Conservation (phyloP, 2,888 invertebrate genomes). For the Microdon myrmicae region DNA sequence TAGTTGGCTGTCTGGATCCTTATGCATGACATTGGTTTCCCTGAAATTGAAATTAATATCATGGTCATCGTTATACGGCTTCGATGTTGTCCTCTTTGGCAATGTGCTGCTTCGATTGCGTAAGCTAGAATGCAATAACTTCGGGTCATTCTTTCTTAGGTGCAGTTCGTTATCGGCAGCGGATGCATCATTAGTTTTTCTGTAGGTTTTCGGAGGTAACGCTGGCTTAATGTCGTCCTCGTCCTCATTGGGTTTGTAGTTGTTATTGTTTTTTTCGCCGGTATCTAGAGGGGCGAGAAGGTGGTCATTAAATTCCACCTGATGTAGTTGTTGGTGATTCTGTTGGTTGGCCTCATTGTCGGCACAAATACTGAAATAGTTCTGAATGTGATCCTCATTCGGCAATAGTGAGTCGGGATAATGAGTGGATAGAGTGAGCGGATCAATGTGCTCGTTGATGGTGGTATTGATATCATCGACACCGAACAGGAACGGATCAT, state of each 20-base stretch:
- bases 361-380: conserved; percentile 58
- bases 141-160: conserved; percentile 64
- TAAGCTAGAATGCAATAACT: conserved; percentile 64
- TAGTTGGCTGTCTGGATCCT: conserved; percentile 38
- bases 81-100: conserved; percentile 63
- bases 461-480: conserved; percentile 54
- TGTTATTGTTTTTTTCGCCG: no score
- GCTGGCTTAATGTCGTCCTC: conserved; percentile 41
- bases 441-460: conserved; percentile 21
- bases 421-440: conserved; percentile 35
- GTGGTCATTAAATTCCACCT: conserved; percentile 41
- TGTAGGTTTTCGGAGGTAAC: conserved; percentile 32
- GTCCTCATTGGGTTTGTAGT: no score
- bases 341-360: conserved; percentile 52
- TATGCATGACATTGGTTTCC: conserved; percentile 56
- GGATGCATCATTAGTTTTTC: conserved; percentile 8
- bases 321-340: no score
- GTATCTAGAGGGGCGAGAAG: no score
- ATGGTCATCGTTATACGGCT: conserved; percentile 61
- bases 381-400: conserved; percentile 58
- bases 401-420: conserved; percentile 39
- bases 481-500: conserved; percentile 66
- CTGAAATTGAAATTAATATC: conserved; percentile 66
- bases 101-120: conserved; percentile 60
- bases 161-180: conserved; percentile 54